Base-by-base conservation (phyloP, 2,888 invertebrate species). In the Germaria angustata region DNA sequence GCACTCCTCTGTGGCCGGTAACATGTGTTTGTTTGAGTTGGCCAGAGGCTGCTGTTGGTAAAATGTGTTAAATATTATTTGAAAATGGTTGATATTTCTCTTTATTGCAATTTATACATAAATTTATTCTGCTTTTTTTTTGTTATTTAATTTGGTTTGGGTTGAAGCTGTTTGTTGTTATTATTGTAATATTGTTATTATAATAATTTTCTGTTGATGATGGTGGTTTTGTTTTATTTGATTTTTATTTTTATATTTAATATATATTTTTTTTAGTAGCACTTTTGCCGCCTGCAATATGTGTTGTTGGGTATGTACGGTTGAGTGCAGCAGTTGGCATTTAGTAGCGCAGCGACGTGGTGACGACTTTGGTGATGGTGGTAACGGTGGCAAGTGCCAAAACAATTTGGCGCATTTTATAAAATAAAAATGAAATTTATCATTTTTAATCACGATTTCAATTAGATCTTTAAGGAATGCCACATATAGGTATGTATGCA, bases 361-460 rank as follows among this genome's bases (percentile, higher is more conserved):
- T 63, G 73, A 63, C 55, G 73, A 61, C 61, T 75, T 44, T 69
- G 61, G 49, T 61, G 69, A 53, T 80, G 75, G 65, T 71, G 72
- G 71, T 69, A 69, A 72, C 75, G 65, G 61, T 71, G 76, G 71
- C 76, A 80, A 69, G 83, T 77, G 83, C 83, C 80, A 80, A 83
- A 80, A 77, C 84, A 81, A 79, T 79, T 82, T 84, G 80, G 84
- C 79, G 77, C 76, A 80, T 78, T 83, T 73, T 80, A 80, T 63
- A 59, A 81, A 85, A 85, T 85, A 84, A 85, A 85, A 82, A 73
- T 81, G 78, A 83, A 84, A 85, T 85, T 84, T 83, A 84, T 85
- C 85, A 85, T 83, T 83, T 85, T 84, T 81, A 85, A 85, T 84
- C 84, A 85, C 84, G 78, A 83, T 84, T 84, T 85, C 79, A 85